Percentiles rank a stretch among this genome's conserved stretches.
These are phyloP conservation scores for Mongoloraphidia duomilia DNA, from an alignment of 2,888 invertebrate species.

Conservation along the genomic window DNA sequence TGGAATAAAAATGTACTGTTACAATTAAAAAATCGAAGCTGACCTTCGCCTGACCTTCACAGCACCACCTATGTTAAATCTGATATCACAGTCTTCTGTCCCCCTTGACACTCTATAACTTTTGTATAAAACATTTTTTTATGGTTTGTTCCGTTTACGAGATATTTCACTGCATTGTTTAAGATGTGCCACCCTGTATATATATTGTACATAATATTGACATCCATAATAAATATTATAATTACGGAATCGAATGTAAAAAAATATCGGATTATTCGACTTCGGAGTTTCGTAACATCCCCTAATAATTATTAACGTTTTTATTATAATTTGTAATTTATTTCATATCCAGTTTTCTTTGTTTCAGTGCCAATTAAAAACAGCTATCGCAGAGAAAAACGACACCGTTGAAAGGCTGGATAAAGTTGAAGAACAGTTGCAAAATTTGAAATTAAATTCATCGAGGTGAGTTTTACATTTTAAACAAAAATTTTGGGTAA, in stretches of 20 bases:
- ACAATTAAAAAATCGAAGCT: no score
- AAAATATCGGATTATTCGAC: neutral
- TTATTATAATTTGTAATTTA: neutral
- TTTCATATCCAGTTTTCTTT: constrained; percentile 16
- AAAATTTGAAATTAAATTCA: constrained; percentile 21
- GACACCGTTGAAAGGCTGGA: constrained; percentile 50
- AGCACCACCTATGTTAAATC: no score
- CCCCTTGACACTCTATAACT: no score
- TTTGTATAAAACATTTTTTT: no score
- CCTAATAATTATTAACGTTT: constrained; percentile 4
- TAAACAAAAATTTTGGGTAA: neutral
- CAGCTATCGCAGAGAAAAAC: constrained; percentile 47
- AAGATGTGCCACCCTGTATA: no score
- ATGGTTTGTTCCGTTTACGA: no score
- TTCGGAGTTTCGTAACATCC: constrained; percentile 4
- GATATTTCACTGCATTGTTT: no score
- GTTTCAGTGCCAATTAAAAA: constrained; percentile 47
- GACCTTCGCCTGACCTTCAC: no score
- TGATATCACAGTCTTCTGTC: no score
- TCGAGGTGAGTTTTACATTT: neutral
- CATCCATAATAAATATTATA: neutral
- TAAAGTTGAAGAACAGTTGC: constrained; percentile 53
- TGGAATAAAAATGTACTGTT: no score
- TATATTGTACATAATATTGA: constrained; percentile 1
- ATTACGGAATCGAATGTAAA: neutral